A percentile compares a stretch with the other conserved stretches of the same genome.
Evolutionary conservation across 2,113 vertebrate genomes (phyloP).

Genomic region (Oostethus manadensis): DNA sequence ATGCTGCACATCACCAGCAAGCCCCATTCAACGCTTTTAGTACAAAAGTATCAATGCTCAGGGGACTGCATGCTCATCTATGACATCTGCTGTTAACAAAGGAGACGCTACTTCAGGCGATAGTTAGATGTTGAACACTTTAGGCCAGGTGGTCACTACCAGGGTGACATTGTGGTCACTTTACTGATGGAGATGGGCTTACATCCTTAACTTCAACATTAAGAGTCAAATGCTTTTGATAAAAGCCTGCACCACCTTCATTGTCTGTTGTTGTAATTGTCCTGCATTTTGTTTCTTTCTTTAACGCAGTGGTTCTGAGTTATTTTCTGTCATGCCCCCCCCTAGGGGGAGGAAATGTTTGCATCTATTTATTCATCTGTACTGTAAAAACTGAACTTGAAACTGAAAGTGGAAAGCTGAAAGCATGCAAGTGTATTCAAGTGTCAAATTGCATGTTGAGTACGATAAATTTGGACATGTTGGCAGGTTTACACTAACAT

Average conservation of each 20-base stretch:
- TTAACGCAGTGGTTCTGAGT: no score
- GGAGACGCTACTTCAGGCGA: conserved; percentile 40
- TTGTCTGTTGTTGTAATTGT: neutral
- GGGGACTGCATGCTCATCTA: conserved; percentile 47
- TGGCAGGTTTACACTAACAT: no score
- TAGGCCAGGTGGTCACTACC: conserved; percentile 66
- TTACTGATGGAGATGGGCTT: conserved; percentile 37
- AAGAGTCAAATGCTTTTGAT: neutral
- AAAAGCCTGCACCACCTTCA: neutral
- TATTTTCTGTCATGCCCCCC: no score
- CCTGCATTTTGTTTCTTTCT: neutral
- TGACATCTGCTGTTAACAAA: conserved; percentile 72
- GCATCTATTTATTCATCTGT: no score
- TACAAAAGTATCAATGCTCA: conserved; percentile 34
- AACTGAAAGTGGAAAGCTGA: no score
- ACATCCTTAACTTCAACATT: conserved; percentile 16
- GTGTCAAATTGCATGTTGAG: no score
- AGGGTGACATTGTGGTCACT: conserved; percentile 34
- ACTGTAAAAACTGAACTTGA: no score
- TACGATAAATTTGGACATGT: no score
- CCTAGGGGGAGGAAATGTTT: no score
- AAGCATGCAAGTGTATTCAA: no score
- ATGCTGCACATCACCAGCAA: conserved; percentile 6
- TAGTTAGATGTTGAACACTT: conserved; percentile 24
- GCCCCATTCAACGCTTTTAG: conserved; percentile 23